Base-by-base conservation (phyloP, 2,888 invertebrate genomes). In the Caenorhabditis wallacei region DNA sequence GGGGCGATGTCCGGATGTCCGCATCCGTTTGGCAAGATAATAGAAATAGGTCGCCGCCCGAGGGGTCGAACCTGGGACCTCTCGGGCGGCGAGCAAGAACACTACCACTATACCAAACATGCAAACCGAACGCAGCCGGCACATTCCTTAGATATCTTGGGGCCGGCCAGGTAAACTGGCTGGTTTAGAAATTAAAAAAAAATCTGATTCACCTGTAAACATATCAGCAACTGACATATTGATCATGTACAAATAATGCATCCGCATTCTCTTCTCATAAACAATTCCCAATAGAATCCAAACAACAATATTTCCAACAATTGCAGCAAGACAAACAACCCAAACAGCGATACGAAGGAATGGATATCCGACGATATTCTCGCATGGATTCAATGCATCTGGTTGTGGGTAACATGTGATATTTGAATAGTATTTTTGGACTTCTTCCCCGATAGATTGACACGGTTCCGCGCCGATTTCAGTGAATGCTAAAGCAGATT, bases 151-250 rank as follows among this genome's bases (percentile, higher is more conserved):
- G n/a, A n/a, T n/a, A n/a, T n/a, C n/a, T n/a, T n/a, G n/a, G n/a
- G n/a, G n/a, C n/a, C n/a, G n/a, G n/a, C n/a, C 11, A 3, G 1
- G 11, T 20, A 53, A n/a, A n/a, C n/a, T n/a, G n/a, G n/a, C n/a
- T n/a, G n/a, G n/a, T n/a, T n/a, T 5, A 30, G 30, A 30, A 30
- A 3, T 8, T 5, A 30, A 30, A 30, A 30, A 30, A 5, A 30
- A 30, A 30, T 30, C 8, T 30, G 30, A 30, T 48, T 20, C 40
- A 86, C 97, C 98, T 96, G 98, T 98, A 93, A 96, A 96, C 93
- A 98, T 96, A 93, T 98, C 98, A 0, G 98, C 97, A 0, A 97
- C 95, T 0, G 97, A 97, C 85, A 98, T 94, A 93, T 98, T 98
- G 92, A 97, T 96, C 79, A 98, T 98, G 81, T 98, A 94, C 93